These are phyloP conservation scores for Pristionchus japonicus DNA, from an alignment of 2,888 invertebrate genomes.

Conservation along the genomic window DNA sequence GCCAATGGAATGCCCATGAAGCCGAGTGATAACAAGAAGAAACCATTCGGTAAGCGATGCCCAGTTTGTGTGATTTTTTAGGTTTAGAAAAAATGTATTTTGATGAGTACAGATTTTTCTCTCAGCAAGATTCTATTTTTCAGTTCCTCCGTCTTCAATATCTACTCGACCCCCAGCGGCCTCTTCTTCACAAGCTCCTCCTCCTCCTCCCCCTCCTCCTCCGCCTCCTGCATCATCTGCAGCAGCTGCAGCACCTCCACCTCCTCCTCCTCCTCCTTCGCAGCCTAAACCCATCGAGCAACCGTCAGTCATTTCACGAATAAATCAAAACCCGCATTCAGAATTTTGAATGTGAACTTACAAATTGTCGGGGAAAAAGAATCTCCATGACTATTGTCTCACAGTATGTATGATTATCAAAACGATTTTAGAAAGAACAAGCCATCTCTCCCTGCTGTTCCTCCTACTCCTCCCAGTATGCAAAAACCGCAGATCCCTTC, in stretches of 20 bases:
- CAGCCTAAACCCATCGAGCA: conserved; percentile 19
- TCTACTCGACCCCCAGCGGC: conserved; percentile 51
- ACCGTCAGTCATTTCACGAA: not conserved
- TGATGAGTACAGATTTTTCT: not conserved
- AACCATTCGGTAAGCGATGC: conserved; percentile 49
- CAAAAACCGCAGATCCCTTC: conserved; percentile 23
- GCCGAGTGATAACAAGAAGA: conserved; percentile 70
- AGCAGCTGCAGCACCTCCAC: conserved; percentile 39
- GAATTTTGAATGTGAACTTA: too few species aligned
- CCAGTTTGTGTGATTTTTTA: too few species aligned
- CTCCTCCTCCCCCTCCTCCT: conserved; percentile 51
- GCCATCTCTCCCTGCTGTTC: conserved; percentile 27
- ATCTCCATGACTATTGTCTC: too few species aligned
- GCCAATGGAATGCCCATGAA: conserved; percentile 70
- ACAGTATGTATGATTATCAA: not conserved
- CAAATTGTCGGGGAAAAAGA: too few species aligned
- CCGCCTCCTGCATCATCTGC: conserved; percentile 47
- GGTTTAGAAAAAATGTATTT: not conserved
- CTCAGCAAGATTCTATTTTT: not conserved
- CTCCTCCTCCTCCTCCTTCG: conserved; percentile 33
- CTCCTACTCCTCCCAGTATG: conserved; percentile 44
- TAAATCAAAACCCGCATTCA: too few species aligned
- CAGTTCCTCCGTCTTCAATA: conserved; percentile 55
- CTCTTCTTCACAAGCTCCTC: conserved; percentile 44
- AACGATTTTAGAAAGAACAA: not conserved